phyloP scores from a whole-genome alignment of 2,797 vertebrate genomes.

The Threskiornis aethiopicus region DNA sequence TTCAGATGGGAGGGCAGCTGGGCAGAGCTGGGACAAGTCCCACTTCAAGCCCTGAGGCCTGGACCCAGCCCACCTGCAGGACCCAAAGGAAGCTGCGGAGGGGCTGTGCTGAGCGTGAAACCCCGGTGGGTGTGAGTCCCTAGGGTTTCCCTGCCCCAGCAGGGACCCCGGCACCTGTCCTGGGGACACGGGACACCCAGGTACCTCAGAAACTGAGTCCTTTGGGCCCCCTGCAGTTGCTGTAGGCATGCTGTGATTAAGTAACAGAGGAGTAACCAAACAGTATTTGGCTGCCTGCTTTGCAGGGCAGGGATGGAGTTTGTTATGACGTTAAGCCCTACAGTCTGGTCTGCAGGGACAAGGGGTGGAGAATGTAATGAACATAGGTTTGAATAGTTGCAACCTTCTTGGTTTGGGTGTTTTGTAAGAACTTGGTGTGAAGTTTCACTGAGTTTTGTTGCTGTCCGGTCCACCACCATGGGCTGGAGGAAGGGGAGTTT shows the following conservation, averaged over 20 bases:
- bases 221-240: accelerated
- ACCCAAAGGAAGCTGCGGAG: neutral
- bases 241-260: neutral
- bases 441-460: neutral
- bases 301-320: neutral
- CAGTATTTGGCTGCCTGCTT: neutral
- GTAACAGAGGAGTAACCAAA: neutral
- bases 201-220: neutral
- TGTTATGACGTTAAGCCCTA: neutral
- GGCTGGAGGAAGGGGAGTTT: neutral
- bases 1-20: neutral
- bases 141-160: neutral
- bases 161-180: accelerated
- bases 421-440: neutral
- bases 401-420: neutral
- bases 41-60: neutral
- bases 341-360: neutral
- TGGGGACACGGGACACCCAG: neutral
- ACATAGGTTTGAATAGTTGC: accelerated
- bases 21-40: neutral
- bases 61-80: neutral
- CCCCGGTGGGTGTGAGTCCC: accelerated
- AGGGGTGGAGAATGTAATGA: accelerated
- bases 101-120: neutral
- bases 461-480: neutral